Evolutionary conservation across 2,888 invertebrate genomes (phyloP).

Genomic region (Diadegma fenestrale): DNA sequence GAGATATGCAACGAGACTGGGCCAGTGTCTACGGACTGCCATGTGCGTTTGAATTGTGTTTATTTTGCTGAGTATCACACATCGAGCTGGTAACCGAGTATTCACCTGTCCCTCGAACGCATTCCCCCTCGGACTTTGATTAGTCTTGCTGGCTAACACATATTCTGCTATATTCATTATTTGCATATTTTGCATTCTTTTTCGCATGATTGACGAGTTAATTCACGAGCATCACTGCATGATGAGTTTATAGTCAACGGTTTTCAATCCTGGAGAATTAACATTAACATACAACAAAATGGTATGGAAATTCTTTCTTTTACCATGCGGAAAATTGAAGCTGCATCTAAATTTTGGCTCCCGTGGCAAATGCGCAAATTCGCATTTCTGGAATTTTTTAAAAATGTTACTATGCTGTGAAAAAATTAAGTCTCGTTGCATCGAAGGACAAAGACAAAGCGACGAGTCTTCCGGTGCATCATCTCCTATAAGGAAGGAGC

Average conservation of each 20-base stretch:
- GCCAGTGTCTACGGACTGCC: slow-evolving; percentile 25
- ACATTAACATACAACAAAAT: not conserved
- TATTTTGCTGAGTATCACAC: slow-evolving; percentile 28
- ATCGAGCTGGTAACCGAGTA: slow-evolving; percentile 23
- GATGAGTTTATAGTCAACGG: not conserved
- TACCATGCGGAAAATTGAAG: not conserved
- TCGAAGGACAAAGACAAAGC: slow-evolving; percentile 34
- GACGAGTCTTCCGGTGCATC: slow-evolving; percentile 37
- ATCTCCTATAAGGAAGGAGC: not conserved
- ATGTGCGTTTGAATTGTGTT: slow-evolving; percentile 45
- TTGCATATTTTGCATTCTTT: not conserved
- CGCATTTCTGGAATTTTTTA: slow-evolving; percentile 1
- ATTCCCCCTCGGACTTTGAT: slow-evolving; percentile 18
- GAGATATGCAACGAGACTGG: slow-evolving; percentile 37
- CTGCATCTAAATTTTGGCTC: not conserved
- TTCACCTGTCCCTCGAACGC: slow-evolving; percentile 43
- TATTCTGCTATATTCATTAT: not conserved
- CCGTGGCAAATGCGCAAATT: not conserved
- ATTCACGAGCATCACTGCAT: not conserved
- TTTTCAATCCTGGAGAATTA: not conserved
- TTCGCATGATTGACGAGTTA: not conserved
- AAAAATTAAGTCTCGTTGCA: not conserved
- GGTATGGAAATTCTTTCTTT: not conserved
- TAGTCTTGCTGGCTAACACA: slow-evolving; percentile 14
- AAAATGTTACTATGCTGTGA: not conserved